Evolutionary conservation across 2,113 vertebrate genomes (phyloP), one percentile per base, ranked within the genome.

Genomic region (Natator depressus): DNA sequence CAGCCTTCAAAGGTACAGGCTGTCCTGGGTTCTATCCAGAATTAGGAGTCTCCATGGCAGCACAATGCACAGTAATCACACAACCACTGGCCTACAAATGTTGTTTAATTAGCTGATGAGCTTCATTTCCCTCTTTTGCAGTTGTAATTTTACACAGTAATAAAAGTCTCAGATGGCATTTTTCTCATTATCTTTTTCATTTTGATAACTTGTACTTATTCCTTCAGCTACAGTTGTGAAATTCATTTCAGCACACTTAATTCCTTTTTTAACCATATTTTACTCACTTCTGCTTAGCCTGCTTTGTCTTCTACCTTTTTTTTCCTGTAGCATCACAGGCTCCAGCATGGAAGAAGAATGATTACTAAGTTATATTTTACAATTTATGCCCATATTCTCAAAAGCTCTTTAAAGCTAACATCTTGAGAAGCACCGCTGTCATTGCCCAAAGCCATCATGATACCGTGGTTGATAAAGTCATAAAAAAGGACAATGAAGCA

Each of bases 171-270:
- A 78, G 31, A 57, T 85, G n/a, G 38, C 14, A 93, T 94, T 95
- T 88, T 90, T 94, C 88, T 94, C 78, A 91, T 76, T 54, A 72
- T 27, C 4, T 91, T 94, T 95, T 92, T 59, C 11, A 72, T 82
- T 96, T 94, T 84, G 46, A 20, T 83, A 96, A 95, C n/a, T 93
- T 90, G 7, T 51, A 93, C 47, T 87, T 94, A 93, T 92, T 91
- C 22, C 22, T 96, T 94, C 79, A 95, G 83, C 50, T 95, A 80
- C 3, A n/a, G 42, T 25, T 91, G 51, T 20, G 1, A 96, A 93
- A 89, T 95, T 94, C 22, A 91, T 88, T 96, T 89, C 47, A 83
- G 46, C 10, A 96, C 59, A 93, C 8, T 92, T 91, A 95, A 90
- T 55, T 93, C 4, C 2, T 57, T 93, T 94, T 38, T 55, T n/a